phyloP scores from a whole-genome alignment of 2,888 invertebrate genomes.

The Ligdia adustata region DNA sequence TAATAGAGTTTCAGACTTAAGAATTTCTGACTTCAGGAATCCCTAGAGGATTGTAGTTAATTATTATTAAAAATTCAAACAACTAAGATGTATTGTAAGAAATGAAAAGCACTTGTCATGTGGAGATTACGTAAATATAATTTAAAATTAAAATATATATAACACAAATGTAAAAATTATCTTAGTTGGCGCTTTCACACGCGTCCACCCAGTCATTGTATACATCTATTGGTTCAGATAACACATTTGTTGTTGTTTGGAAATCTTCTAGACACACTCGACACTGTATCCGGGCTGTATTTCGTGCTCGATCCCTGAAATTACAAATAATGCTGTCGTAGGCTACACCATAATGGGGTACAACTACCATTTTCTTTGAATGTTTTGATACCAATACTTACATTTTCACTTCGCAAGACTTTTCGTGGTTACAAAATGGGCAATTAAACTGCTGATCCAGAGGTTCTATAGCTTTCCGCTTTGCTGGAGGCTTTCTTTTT shows the following conservation, averaged over 20 bases:
- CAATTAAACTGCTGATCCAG: constrained; percentile 98
- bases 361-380: neutral
- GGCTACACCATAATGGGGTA: neutral
- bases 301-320: constrained; percentile 96
- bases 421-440: constrained; percentile 99
- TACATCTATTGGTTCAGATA: constrained; percentile 99
- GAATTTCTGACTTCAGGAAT: too few relatives aligned
- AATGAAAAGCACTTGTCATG: neutral
- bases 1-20: too few relatives aligned
- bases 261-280: constrained; percentile 98
- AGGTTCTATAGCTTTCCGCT: constrained; percentile 95
- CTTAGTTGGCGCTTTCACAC: constrained; percentile 94
- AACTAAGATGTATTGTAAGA: too few relatives aligned
- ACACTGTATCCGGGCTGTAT: constrained; percentile 97
- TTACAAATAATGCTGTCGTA: constrained; percentile 1
- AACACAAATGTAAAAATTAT: constrained; percentile 18
- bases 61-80: too few relatives aligned
- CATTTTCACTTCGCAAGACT: constrained; percentile 99
- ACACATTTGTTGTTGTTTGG: constrained; percentile 97
- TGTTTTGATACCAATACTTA: constrained; percentile 75
- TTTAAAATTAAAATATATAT: constrained; percentile 34
- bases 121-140: constrained; percentile 30
- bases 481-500: constrained; percentile 98
- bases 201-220: constrained; percentile 99
- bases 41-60: too few relatives aligned